Conservation (phyloP, 2,888 invertebrate genomes). For the Folsomia candida region DNA sequence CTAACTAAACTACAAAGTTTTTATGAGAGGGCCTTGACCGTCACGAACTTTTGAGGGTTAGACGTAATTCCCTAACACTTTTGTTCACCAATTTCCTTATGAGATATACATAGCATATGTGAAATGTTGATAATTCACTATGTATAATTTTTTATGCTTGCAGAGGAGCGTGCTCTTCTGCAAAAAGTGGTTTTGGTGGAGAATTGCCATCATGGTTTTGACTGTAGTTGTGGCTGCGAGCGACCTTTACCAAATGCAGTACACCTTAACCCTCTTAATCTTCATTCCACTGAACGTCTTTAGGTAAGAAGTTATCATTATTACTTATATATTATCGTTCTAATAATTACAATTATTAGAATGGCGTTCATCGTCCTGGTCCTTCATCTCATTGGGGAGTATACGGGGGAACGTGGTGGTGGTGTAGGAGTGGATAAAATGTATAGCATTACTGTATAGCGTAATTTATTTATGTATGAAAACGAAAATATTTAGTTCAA, state of each 20-base stretch:
- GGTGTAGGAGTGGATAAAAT: not conserved
- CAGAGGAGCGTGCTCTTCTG: conserved; percentile 31
- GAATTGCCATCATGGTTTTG: conserved; percentile 18
- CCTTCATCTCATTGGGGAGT: conserved; percentile 2
- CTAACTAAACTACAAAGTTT: too few species aligned
- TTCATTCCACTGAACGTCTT: conserved; percentile 30
- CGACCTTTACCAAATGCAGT: conserved; percentile 34
- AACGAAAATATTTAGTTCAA: too few species aligned
- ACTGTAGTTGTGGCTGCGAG: conserved; percentile 18
- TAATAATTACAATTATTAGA: too few species aligned
- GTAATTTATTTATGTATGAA: too few species aligned
- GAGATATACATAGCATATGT: too few species aligned
- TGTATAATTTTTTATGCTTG: conserved; percentile 3
- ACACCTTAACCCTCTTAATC: conserved; percentile 32
- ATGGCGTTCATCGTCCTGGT: not conserved
- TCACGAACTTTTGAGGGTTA: too few species aligned
- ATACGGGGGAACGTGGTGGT: not conserved
- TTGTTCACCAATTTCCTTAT: too few species aligned
- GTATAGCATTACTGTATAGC: too few species aligned
- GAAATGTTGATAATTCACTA: not conserved
- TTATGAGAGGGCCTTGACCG: too few species aligned
- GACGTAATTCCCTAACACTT: too few species aligned
- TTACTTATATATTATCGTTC: too few species aligned
- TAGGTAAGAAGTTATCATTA: too few species aligned
- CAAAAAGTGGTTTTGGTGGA: conserved; percentile 39